These are phyloP conservation scores for Palythoa grandis DNA, from an alignment of 92 coral and sea anemone species.

Conservation along the genomic window DNA sequence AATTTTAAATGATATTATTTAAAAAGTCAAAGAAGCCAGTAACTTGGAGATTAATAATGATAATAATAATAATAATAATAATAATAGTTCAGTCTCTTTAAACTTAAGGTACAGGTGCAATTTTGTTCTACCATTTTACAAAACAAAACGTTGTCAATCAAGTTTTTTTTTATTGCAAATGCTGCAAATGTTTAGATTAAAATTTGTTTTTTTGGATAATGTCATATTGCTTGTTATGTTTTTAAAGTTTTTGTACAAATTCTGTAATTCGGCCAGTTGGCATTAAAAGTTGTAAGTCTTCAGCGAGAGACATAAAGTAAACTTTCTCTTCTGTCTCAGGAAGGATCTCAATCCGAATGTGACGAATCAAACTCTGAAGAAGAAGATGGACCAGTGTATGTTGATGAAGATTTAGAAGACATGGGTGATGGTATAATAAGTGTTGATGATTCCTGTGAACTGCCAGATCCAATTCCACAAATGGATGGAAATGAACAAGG, in stretches of 20 bases:
- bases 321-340: constrained; percentile 11
- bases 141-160: background rate
- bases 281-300: constrained; percentile 1
- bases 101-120: background rate
- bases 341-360: constrained; percentile 16
- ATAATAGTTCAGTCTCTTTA: background rate
- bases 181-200: too few species aligned
- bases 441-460: background rate
- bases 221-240: too few species aligned
- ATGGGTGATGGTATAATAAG: background rate
- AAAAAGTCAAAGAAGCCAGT: background rate
- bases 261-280: background rate
- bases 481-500: background rate
- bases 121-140: background rate
- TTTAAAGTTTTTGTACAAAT: too few species aligned
- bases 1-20: background rate
- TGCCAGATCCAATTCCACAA: constrained; percentile 4
- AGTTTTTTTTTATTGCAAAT: background rate
- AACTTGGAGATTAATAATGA: background rate
- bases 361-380: constrained; percentile 11
- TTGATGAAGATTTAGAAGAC: background rate
- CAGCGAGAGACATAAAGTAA: background rate
- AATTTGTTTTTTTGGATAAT: too few species aligned
- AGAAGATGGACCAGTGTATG: background rate
- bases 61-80: too few species aligned